Conservation (phyloP, 35 echinoderm and acorn worm genomes). For the Lytechinus pictus region DNA sequence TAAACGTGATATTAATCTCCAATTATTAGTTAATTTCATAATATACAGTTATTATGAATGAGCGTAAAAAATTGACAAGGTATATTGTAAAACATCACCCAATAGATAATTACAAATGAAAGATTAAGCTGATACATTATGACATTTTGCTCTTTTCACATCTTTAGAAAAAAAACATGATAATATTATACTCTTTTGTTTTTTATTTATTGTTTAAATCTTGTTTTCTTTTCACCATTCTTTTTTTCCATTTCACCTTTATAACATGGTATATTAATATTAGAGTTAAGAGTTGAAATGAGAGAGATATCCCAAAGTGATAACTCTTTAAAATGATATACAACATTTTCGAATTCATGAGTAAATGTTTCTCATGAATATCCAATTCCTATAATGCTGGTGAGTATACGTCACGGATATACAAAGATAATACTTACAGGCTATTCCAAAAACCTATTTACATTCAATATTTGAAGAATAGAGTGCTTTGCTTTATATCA, state of each 20-base stretch:
- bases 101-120: neutral
- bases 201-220: too few relatives aligned
- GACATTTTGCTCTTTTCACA: neutral
- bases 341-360: neutral
- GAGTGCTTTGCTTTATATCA: conserved; percentile 29
- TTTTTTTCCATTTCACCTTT: too few relatives aligned
- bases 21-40: neutral
- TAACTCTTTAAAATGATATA: neutral
- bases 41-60: neutral
- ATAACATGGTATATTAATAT: neutral
- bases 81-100: neutral
- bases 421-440: neutral
- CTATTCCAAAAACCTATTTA: neutral
- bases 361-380: neutral
- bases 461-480: conserved; percentile 11
- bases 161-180: neutral
- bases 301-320: neutral
- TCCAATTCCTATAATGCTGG: neutral
- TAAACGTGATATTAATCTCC: neutral
- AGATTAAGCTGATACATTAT: neutral
- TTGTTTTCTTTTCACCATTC: too few relatives aligned
- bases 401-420: neutral
- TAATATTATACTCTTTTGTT: too few relatives aligned
- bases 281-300: neutral
- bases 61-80: neutral